A percentile compares a stretch with the other conserved stretches of the same genome.
Evolutionary conservation across 2,797 vertebrate species (phyloP).

Genomic region (Corythornis leucogaster): DNA sequence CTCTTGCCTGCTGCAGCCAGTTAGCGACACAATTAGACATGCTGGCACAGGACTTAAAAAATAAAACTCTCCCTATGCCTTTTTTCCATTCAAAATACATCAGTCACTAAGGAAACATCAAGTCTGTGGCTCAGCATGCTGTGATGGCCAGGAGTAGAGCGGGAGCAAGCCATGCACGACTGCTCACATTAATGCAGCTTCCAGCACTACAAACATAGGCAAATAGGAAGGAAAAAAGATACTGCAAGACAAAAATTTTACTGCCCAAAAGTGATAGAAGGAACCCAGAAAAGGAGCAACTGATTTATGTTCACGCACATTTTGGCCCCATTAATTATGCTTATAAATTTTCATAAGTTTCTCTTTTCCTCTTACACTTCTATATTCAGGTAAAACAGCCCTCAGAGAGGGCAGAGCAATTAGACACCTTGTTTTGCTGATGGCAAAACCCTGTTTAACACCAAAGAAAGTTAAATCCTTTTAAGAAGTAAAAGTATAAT

Average conservation of each 20-base stretch:
- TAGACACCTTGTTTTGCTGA: background rate
- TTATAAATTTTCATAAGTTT: background rate
- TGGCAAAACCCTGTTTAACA: background rate
- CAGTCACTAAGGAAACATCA: constrained; percentile 28
- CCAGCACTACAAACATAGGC: background rate
- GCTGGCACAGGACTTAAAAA: background rate
- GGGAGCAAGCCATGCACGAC: background rate
- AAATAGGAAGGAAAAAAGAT: background rate
- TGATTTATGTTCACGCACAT: background rate
- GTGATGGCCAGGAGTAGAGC: background rate
- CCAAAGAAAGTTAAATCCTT: background rate
- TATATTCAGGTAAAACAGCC: background rate
- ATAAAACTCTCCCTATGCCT: background rate
- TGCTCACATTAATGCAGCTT: background rate
- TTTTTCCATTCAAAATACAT: background rate
- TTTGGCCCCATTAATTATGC: background rate
- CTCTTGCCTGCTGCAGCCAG: background rate
- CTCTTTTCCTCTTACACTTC: background rate
- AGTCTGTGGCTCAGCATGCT: background rate
- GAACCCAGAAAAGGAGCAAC: background rate
- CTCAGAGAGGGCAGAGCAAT: background rate
- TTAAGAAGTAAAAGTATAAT: background rate
- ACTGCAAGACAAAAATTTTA: fast-evolving
- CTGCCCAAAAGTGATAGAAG: background rate
- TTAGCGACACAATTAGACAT: background rate